Conservation (phyloP, 92 coral and sea anemone genomes). For the Epizoanthus stellaris region DNA sequence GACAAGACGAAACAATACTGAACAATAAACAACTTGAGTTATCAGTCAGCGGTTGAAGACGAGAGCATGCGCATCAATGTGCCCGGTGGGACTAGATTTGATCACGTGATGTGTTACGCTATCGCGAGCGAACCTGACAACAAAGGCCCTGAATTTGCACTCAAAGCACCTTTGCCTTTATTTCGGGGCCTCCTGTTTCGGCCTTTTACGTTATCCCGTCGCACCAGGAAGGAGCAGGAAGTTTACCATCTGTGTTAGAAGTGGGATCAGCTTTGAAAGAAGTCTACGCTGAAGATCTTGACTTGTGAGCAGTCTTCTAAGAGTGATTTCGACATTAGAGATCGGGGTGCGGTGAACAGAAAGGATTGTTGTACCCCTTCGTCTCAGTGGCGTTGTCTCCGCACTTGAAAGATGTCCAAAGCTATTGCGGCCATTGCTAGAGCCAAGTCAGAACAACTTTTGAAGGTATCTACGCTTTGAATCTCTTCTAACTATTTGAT, state of each 20-base stretch:
- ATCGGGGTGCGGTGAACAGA: constrained; percentile 94
- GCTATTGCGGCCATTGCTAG: constrained; percentile 96
- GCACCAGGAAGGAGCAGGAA: constrained; percentile 36
- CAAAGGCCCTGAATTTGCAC: constrained; percentile 84
- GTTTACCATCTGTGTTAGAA: constrained; percentile 7
- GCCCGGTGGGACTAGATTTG: constrained; percentile 50
- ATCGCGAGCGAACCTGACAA: constrained; percentile 89
- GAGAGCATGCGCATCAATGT: constrained; percentile 62
- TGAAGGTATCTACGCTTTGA: constrained; percentile 71
- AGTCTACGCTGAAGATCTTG: constrained; percentile 26
- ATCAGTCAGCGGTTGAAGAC: constrained; percentile 46
- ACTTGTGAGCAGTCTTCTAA: constrained; percentile 40
- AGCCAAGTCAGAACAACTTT: constrained; percentile 90
- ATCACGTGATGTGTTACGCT: constrained; percentile 91
- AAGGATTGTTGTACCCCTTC: constrained; percentile 92
- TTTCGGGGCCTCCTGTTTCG: constrained; percentile 83
- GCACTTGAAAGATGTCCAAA: constrained; percentile 87
- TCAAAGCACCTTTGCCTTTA: constrained; percentile 75
- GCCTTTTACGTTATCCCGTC: constrained; percentile 55
- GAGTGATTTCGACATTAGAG: constrained; percentile 57
- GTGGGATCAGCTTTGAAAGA: constrained; percentile 28
- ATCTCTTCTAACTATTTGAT: neutral
- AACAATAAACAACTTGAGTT: neutral
- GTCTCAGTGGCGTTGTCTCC: constrained; percentile 85
- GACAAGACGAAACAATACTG: neutral